Evolutionary conservation across 2,113 vertebrate species (phyloP).

Genomic region (Otus sunia): DNA sequence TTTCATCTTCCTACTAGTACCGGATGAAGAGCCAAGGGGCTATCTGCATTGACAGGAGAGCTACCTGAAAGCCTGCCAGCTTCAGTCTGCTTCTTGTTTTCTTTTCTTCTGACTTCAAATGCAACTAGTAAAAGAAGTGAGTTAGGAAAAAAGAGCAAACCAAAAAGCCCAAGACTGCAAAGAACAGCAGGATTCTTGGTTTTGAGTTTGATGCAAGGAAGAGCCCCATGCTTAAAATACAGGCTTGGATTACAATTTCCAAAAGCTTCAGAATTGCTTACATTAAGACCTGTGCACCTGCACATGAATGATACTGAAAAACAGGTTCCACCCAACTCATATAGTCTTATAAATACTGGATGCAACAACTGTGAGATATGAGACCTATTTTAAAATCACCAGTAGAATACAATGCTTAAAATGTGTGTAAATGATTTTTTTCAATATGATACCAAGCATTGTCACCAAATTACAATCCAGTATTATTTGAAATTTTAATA

Average conservation of each 20-base stretch:
- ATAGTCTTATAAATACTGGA: background rate
- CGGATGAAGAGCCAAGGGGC: background rate
- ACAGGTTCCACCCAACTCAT: background rate
- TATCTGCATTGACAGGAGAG: background rate
- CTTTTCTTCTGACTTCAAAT: background rate
- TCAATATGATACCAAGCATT: background rate
- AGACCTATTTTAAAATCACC: background rate
- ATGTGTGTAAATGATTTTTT: background rate
- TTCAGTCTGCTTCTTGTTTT: background rate
- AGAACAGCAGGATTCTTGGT: background rate
- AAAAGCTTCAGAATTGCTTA: background rate
- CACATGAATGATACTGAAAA: background rate
- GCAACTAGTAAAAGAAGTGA: background rate
- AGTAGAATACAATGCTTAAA: background rate
- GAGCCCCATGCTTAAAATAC: background rate
- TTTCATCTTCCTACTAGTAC: background rate
- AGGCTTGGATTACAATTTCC: background rate
- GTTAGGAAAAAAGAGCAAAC: background rate
- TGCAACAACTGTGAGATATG: background rate
- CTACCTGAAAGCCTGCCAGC: background rate
- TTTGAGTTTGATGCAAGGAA: background rate
- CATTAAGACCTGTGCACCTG: background rate
- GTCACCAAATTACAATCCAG: background rate
- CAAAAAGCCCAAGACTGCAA: background rate
- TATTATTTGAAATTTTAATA: background rate